These are phyloP conservation scores for Cyanoderma ruficeps DNA, from an alignment of 2,113 vertebrate species.

Conservation along the genomic window DNA sequence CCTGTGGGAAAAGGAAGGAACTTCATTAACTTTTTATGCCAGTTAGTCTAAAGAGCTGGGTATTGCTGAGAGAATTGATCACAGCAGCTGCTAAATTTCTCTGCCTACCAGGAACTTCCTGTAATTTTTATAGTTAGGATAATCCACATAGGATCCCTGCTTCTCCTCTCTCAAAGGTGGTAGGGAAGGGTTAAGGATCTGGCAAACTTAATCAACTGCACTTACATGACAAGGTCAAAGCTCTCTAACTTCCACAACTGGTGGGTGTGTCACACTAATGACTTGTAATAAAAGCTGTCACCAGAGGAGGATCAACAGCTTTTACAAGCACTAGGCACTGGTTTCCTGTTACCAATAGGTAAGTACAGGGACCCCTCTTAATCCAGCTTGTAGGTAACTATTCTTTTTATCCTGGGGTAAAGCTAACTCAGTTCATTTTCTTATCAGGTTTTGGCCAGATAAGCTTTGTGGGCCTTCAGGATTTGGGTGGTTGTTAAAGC, in stretches of 20 bases:
- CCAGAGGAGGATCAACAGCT: background rate
- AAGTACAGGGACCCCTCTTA: background rate
- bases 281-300: background rate
- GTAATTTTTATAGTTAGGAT: background rate
- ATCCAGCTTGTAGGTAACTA: background rate
- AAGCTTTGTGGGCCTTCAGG: background rate
- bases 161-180: background rate
- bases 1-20: background rate
- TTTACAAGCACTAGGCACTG: background rate
- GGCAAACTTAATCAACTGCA: background rate
- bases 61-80: background rate
- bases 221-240: background rate
- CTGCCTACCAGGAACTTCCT: background rate
- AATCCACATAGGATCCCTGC: background rate
- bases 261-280: background rate
- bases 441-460: background rate
- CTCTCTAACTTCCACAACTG: background rate
- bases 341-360: background rate
- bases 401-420: background rate
- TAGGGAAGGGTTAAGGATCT: background rate
- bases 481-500: background rate
- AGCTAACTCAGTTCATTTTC: background rate
- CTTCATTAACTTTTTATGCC: background rate
- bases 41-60: background rate
- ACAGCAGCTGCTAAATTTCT: background rate